Evolutionary conservation across 1,140 invertebrate species (phyloP).

Genomic region (Sweltsa coloradensis): DNA sequence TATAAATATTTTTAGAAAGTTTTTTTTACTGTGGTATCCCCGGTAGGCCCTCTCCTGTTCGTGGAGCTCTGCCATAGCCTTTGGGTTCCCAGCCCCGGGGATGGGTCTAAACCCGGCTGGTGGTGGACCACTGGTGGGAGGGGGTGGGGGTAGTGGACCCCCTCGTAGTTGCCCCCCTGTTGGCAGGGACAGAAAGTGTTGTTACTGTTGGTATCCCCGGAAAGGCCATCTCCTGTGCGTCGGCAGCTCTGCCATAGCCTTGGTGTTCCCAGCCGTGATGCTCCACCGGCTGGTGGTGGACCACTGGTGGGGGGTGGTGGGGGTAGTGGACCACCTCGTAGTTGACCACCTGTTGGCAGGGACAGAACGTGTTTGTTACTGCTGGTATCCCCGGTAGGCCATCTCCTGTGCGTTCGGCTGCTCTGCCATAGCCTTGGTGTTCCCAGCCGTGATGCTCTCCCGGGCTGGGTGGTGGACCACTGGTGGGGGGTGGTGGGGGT

Average conservation of each 20-base stretch:
- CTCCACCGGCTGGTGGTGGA: slow-evolving; percentile 42
- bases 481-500: slow-evolving; percentile 49
- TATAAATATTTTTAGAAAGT: too few species aligned
- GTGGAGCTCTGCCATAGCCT: slow-evolving; percentile 41
- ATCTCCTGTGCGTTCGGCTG: slow-evolving; percentile 45
- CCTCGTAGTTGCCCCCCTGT: slow-evolving; percentile 59
- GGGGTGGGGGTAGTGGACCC: slow-evolving; percentile 67
- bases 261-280: slow-evolving; percentile 45
- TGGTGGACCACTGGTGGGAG: slow-evolving; percentile 40
- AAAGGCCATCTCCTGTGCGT: slow-evolving; percentile 51
- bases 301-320: slow-evolving; percentile 41
- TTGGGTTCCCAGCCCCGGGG: slow-evolving; percentile 45
- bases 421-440: slow-evolving; percentile 41
- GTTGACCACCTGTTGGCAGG: slow-evolving; percentile 37
- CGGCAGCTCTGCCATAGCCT: slow-evolving; percentile 41
- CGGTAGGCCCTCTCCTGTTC: slow-evolving; percentile 53
- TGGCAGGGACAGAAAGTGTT: background rate
- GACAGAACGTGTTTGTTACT: background rate
- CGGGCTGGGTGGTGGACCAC: slow-evolving; percentile 44
- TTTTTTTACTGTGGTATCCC: too few species aligned
- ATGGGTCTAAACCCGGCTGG: slow-evolving; percentile 36
- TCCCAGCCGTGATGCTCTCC: slow-evolving; percentile 42
- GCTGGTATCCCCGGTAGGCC: slow-evolving; percentile 42
- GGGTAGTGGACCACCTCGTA: slow-evolving; percentile 76
- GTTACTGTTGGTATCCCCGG: too few species aligned